phyloP scores from a whole-genome alignment of 2,113 vertebrate genomes.

The Saguinus midas region DNA sequence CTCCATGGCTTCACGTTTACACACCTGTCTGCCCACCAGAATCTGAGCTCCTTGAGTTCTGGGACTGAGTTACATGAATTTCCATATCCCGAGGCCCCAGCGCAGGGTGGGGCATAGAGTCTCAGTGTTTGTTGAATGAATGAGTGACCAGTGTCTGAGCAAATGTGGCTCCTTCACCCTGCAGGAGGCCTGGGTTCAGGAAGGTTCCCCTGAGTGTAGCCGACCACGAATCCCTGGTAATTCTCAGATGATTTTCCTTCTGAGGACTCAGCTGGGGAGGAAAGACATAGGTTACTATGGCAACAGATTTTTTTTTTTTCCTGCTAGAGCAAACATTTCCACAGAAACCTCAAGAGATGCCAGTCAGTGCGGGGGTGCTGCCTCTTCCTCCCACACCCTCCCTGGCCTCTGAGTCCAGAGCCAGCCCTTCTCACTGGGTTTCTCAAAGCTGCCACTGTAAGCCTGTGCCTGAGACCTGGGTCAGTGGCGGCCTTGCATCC shows the following conservation, averaged over 20 bases:
- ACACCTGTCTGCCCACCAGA: not conserved
- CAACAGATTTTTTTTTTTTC: not conserved
- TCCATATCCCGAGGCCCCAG: not conserved
- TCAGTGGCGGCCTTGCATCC: not conserved
- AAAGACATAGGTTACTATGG: conserved; percentile 42
- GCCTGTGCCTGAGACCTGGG: accelerated
- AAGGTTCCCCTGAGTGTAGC: not conserved
- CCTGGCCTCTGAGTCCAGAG: not conserved
- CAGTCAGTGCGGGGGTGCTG: accelerated
- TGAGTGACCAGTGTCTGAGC: not conserved
- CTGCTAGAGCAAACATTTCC: not conserved
- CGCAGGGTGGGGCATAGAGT: accelerated
- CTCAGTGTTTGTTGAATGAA: not conserved
- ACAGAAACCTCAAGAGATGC: not conserved
- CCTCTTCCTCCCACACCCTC: not conserved
- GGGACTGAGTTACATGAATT: too few species aligned
- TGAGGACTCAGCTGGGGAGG: not conserved
- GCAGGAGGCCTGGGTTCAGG: not conserved
- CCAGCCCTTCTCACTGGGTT: not conserved
- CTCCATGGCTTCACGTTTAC: accelerated
- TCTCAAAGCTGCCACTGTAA: accelerated
- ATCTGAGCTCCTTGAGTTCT: not conserved
- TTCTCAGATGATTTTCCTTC: not conserved
- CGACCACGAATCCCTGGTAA: not conserved
- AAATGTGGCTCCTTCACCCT: accelerated